phyloP scores from a whole-genome alignment of 1,140 invertebrate species.

The Zaprionus ornatus region DNA sequence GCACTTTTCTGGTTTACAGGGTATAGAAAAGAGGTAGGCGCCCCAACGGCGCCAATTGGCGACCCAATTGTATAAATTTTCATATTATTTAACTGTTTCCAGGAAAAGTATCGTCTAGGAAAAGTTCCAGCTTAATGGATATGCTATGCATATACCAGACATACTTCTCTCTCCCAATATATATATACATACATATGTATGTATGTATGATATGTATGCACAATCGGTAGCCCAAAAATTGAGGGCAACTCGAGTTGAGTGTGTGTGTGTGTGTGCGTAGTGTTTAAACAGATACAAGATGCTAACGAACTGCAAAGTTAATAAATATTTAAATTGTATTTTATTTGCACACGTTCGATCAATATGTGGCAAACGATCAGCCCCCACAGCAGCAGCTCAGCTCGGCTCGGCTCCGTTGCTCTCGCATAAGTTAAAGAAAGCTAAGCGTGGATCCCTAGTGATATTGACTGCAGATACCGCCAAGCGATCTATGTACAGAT shows the following conservation, averaged over 20 bases:
- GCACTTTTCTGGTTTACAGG: not conserved
- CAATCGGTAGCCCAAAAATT: slow-evolving; percentile 40
- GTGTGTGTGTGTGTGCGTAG: not conserved
- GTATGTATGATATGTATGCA: not conserved
- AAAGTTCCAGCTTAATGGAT: not conserved
- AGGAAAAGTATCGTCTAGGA: slow-evolving; percentile 16
- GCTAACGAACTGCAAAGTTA: slow-evolving; percentile 83
- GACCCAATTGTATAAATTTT: slow-evolving; percentile 69
- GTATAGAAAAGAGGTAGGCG: slow-evolving; percentile 10
- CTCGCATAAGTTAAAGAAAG: slow-evolving; percentile 49
- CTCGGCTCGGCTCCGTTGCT: no score
- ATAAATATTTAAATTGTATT: slow-evolving; percentile 83
- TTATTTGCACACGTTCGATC: slow-evolving; percentile 83
- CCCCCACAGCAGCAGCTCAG: not conserved
- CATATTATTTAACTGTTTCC: slow-evolving; percentile 20
- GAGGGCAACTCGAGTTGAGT: slow-evolving; percentile 51
- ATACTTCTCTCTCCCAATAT: slow-evolving; percentile 16
- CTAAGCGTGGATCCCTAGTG: not conserved
- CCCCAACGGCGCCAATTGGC: slow-evolving; percentile 55
- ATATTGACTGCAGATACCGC: not conserved
- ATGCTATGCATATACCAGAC: not conserved
- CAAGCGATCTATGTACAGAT: not conserved
- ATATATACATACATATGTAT: not conserved
- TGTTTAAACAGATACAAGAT: slow-evolving; percentile 78
- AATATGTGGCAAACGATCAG: slow-evolving; percentile 69